Evolutionary conservation across 2,888 invertebrate genomes (phyloP), one percentile per base, ranked within the genome.

Genomic region (Acleris holmiana): DNA sequence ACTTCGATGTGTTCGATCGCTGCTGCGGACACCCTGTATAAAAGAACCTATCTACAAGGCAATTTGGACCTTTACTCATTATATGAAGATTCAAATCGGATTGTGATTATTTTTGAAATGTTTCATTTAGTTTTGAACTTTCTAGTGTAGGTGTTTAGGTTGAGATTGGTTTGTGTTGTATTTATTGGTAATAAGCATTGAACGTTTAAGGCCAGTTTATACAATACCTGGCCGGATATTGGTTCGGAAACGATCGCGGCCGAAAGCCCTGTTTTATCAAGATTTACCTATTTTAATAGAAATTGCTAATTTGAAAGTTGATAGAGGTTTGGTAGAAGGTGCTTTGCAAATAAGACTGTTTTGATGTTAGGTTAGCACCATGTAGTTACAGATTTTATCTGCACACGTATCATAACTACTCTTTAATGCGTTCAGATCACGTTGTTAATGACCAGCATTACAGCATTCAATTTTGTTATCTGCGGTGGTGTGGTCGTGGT

Each of bases 181-280:
- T 40, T 51, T 21, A 25, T 57, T 6, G 35, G 62, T 58, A 63
- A 50, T 51, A 50, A 62, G 56, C 18, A 55, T 23, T 55, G 41
- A 4, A 19, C 44, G 55, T 44, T 54, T 54, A 23, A 10, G 23
- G 55, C 44, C 55, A 44, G 55, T 55, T 23, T 46, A 53, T 51
- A 63, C 63, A 64, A 64, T 53, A 46, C 41, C 41, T 23, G 61
- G 35, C 21, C 40, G 49, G 55, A 54, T 50, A 48, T 61, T 50
- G 62, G 50, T 13, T 40, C 46, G 23, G 46, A 40, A 62, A 63
- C 46, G 63, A 56, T 62, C 50, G 17, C 13, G 15, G 23, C 57
- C 50, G 57, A 64, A 58, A 58, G 50, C 51, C 18, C 19, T 58
- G 53, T 50, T 41, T 55, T 58, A 51, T 44, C n/a, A 2, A 15